Percentiles rank a stretch among this genome's conserved stretches.
These are phyloP conservation scores for Drosophila leontia DNA, from an alignment of 1,140 invertebrate genomes.

Conservation along the genomic window DNA sequence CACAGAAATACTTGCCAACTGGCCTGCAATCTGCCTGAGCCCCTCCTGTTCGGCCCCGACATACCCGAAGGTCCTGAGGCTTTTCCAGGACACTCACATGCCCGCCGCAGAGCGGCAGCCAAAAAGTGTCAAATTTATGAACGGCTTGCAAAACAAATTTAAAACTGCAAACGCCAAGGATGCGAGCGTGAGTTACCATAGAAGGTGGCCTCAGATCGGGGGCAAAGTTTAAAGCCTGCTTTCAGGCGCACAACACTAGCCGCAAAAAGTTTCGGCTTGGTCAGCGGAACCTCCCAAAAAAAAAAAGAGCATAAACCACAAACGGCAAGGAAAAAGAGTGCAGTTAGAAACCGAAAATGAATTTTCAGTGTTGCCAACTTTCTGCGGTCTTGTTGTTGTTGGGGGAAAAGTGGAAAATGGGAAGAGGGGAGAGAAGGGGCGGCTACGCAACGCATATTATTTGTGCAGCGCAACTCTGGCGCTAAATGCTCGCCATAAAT, in stretches of 20 bases:
- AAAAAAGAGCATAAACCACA: conserved; percentile 8
- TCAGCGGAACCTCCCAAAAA: conserved; percentile 16
- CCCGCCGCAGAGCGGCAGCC: conserved; percentile 37
- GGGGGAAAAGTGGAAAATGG: neutral
- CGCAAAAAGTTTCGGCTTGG: conserved; percentile 63
- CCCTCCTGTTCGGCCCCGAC: neutral
- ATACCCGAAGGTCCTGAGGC: neutral
- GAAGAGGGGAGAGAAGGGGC: neutral
- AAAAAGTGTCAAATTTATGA: conserved; percentile 83
- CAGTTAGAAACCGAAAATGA: conserved; percentile 64
- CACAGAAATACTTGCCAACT: conserved; percentile 76
- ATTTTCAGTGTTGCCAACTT: conserved; percentile 83
- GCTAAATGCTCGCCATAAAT: conserved; percentile 76
- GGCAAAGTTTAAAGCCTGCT: conserved; percentile 69
- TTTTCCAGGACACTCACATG: conserved; percentile 22
- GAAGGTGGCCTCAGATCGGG: neutral
- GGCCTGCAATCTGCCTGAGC: conserved; percentile 22
- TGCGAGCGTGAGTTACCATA: conserved; percentile 1
- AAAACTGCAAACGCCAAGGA: conserved; percentile 57
- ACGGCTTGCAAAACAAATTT: conserved; percentile 74
- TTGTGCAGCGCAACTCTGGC: conserved; percentile 37
- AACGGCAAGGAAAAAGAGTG: conserved; percentile 19
- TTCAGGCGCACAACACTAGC: conserved; percentile 69
- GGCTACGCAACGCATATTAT: conserved; percentile 70
- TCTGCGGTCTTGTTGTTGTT: conserved; percentile 58